These are phyloP conservation scores for Pluvianellus socialis DNA, from an alignment of 2,113 vertebrate genomes.

Conservation along the genomic window DNA sequence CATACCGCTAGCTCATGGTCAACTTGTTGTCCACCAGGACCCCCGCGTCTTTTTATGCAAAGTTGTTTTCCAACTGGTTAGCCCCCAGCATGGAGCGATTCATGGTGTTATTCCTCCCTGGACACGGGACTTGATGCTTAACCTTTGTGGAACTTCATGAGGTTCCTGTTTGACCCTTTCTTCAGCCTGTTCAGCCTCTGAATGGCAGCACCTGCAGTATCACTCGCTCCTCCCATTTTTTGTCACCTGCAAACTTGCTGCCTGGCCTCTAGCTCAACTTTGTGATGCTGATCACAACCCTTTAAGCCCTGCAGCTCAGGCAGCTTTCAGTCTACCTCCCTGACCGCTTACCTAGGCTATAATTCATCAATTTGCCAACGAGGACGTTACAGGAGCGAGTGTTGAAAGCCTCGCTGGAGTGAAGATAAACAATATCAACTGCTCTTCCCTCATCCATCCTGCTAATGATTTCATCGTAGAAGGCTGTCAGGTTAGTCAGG, in stretches of 20 bases:
- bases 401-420: neutral
- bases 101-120: neutral
- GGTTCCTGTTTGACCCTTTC: neutral
- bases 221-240: neutral
- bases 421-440: neutral
- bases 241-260: neutral
- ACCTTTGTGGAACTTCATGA: neutral
- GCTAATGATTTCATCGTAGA: neutral
- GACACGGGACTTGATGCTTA: neutral
- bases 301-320: neutral
- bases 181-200: neutral
- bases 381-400: fast-evolving
- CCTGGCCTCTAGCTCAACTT: neutral
- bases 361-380: neutral
- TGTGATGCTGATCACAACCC: neutral
- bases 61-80: neutral
- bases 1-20: neutral
- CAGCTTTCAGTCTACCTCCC: neutral
- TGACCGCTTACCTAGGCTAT: neutral
- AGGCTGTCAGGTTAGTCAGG: neutral
- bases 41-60: too few relatives aligned
- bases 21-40: neutral
- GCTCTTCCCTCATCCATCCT: neutral
- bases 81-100: too few relatives aligned
- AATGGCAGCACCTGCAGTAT: neutral